phyloP scores from a whole-genome alignment of 2,797 vertebrate species.

The Acipenser ruthenus region DNA sequence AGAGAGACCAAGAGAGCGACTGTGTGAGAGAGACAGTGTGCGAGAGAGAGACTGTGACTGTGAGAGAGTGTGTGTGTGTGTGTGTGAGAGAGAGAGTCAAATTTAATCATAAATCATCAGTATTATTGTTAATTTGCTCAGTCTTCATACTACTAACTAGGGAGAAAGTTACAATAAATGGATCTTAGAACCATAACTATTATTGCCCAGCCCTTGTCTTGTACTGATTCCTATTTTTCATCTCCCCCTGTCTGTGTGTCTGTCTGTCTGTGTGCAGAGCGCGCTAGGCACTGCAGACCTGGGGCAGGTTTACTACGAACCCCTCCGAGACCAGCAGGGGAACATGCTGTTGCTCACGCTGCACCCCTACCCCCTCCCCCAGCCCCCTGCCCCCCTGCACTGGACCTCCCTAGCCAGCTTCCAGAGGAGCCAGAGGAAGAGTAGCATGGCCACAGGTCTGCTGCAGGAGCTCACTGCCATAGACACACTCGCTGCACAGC shows the following conservation, averaged over 20 bases:
- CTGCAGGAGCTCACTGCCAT: conserved; percentile 59
- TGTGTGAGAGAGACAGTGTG: neutral
- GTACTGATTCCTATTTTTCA: conserved; percentile 16
- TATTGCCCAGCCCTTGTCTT: conserved; percentile 10
- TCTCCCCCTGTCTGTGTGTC: neutral
- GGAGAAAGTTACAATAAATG: too few species aligned
- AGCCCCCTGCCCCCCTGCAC: conserved; percentile 45
- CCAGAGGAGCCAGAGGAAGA: conserved; percentile 39
- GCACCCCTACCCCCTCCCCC: conserved; percentile 27
- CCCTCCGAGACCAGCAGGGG: conserved; percentile 63
- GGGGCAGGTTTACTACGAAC: conserved; percentile 64
- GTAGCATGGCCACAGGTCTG: conserved; percentile 41
- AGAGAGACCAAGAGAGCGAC: conserved; percentile 11
- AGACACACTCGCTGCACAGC: conserved; percentile 54
- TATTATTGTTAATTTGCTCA: too few species aligned
- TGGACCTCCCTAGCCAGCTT: conserved; percentile 54
- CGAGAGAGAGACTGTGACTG: neutral
- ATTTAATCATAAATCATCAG: too few species aligned
- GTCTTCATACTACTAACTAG: too few species aligned
- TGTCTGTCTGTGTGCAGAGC: conserved; percentile 32
- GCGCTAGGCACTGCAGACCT: conserved; percentile 56
- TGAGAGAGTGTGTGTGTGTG: neutral
- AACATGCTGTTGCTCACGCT: conserved; percentile 63
- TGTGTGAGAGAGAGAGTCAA: too few species aligned
- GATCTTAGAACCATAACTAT: too few species aligned